Evolutionary conservation across 2,113 vertebrate species (phyloP).

Genomic region (Falco punctatus): DNA sequence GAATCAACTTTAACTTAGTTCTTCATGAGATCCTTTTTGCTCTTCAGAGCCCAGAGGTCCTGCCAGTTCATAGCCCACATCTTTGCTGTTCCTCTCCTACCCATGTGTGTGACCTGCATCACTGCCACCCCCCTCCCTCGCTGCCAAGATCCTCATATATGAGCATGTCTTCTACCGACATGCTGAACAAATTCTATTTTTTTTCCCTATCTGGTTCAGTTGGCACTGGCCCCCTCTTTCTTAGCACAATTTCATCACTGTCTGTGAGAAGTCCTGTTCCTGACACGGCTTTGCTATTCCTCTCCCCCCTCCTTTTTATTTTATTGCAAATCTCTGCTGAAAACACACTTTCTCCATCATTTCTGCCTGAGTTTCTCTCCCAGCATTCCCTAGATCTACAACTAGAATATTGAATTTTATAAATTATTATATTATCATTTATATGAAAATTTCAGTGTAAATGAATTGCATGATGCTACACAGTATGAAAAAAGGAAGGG

Average conservation of each 20-base stretch:
- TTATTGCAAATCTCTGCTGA: not conserved
- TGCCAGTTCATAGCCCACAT: rapidly evolving
- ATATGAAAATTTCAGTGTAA: not conserved
- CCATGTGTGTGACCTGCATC: rapidly evolving
- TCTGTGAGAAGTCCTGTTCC: not conserved
- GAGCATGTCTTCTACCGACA: not conserved
- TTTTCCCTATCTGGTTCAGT: not conserved
- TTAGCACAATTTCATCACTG: not conserved
- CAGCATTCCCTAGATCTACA: not conserved
- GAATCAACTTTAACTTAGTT: not conserved
- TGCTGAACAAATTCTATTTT: not conserved
- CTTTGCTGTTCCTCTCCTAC: not conserved
- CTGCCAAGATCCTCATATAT: not conserved
- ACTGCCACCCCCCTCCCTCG: not conserved
- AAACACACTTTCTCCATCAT: not conserved
- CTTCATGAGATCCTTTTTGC: not conserved
- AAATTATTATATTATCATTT: not conserved
- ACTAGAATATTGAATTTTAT: not conserved
- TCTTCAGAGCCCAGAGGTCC: not conserved
- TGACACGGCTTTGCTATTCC: not conserved
- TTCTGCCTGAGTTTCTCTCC: not conserved
- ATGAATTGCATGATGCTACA: not conserved
- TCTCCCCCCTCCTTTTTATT: not conserved
- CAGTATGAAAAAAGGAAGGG: not conserved
- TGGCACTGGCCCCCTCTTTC: not conserved